Conservation (phyloP, 2,888 invertebrate genomes). For the Tyria jacobaeae region DNA sequence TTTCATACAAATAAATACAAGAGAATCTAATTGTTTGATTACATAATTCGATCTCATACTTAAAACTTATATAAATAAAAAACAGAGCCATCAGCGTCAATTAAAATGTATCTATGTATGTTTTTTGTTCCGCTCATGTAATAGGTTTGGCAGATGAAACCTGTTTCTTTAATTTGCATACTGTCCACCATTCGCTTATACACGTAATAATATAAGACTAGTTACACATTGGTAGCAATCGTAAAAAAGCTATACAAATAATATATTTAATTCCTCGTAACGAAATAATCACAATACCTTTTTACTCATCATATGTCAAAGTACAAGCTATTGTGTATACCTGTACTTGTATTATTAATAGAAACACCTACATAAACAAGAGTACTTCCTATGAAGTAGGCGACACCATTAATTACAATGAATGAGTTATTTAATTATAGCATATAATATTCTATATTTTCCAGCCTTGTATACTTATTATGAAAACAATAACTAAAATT, state of each 20-base stretch:
- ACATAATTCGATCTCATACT: background rate
- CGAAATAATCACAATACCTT: background rate
- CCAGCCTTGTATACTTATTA: too few species aligned
- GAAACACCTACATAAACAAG: background rate
- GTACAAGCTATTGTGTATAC: background rate
- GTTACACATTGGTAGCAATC: background rate
- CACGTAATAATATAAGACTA: background rate
- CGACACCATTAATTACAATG: background rate
- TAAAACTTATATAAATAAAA: background rate
- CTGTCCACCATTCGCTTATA: background rate
- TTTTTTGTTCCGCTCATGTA: slow-evolving; percentile 7
- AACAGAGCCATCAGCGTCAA: background rate
- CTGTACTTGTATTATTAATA: background rate
- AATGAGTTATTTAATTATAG: background rate
- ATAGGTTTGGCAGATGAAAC: background rate
- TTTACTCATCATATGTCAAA: background rate
- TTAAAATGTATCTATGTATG: background rate
- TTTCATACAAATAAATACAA: too few species aligned
- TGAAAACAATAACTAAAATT: too few species aligned
- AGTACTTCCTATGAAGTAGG: background rate
- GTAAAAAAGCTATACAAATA: too few species aligned
- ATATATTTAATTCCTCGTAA: background rate
- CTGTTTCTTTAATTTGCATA: background rate
- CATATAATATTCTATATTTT: too few species aligned
- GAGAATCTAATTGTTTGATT: background rate